phyloP scores from a whole-genome alignment of 2,113 vertebrate species.

The Spilogale gracilis region DNA sequence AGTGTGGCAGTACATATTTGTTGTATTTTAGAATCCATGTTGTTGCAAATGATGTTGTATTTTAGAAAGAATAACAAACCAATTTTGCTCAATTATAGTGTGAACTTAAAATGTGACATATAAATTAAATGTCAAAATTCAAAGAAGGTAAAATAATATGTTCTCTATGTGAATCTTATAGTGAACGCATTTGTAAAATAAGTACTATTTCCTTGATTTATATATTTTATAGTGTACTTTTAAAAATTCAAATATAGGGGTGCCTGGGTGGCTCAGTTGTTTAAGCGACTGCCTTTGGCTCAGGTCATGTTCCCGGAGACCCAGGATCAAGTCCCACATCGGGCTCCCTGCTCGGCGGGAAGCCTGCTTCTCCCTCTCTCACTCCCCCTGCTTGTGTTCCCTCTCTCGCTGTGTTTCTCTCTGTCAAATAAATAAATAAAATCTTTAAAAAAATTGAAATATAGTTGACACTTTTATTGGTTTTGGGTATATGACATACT shows the following conservation, averaged over 20 bases:
- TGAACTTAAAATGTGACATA: background rate
- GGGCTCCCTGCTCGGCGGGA: too few relatives aligned
- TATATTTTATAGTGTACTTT: background rate
- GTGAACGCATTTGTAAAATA: background rate
- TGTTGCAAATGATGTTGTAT: background rate
- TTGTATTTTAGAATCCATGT: background rate
- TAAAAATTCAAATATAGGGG: background rate
- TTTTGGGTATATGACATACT: background rate
- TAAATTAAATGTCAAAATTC: conserved; percentile 27
- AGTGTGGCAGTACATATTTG: background rate
- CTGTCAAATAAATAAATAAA: too few relatives aligned
- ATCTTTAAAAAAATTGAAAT: background rate
- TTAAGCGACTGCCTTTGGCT: too few relatives aligned
- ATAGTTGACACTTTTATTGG: background rate
- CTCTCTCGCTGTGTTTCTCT: too few relatives aligned
- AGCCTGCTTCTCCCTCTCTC: too few relatives aligned
- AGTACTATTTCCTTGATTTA: background rate
- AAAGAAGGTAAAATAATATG: background rate
- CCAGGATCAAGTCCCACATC: too few relatives aligned
- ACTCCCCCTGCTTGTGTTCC: too few relatives aligned
- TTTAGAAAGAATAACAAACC: background rate
- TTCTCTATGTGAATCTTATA: background rate
- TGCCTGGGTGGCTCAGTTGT: too few relatives aligned
- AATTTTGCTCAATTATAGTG: background rate
- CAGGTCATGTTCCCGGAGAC: too few relatives aligned